A percentile compares a stretch with the other conserved stretches of the same genome.
These are phyloP conservation scores for Trichoplusia ni DNA, from an alignment of 1,140 invertebrate genomes.

Conservation along the genomic window DNA sequence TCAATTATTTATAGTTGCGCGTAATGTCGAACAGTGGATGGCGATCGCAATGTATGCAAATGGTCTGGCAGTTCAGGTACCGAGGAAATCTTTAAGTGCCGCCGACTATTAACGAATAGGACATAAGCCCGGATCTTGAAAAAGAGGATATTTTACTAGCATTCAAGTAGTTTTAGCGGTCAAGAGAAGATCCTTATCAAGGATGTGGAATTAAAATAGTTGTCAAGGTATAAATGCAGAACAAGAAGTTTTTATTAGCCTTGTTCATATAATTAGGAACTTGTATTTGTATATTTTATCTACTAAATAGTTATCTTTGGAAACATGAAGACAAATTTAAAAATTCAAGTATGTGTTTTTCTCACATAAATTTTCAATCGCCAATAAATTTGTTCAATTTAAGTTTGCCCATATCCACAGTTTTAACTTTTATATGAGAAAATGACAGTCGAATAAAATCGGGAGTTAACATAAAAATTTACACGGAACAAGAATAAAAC, in stretches of 20 bases:
- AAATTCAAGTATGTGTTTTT: slow-evolving; percentile 15
- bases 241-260: no score
- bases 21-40: slow-evolving; percentile 3
- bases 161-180: slow-evolving; percentile 7
- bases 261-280: no score
- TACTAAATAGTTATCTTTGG: no score
- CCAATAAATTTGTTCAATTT: slow-evolving; percentile 35
- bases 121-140: slow-evolving; percentile 26
- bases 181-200: slow-evolving; percentile 7
- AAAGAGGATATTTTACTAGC: slow-evolving; percentile 10
- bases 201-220: neutral
- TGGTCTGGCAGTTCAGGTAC: slow-evolving; percentile 29
- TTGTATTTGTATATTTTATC: no score
- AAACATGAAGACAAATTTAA: no score
- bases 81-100: slow-evolving; percentile 44
- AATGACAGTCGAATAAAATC: slow-evolving; percentile 47
- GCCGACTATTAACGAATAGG: slow-evolving; percentile 34
- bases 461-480: slow-evolving; percentile 51
- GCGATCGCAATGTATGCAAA: slow-evolving; percentile 45
- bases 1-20: slow-evolving; percentile 36
- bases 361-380: slow-evolving; percentile 22
- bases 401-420: slow-evolving; percentile 35
- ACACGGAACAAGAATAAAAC: slow-evolving; percentile 50
- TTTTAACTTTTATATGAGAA: slow-evolving; percentile 48
- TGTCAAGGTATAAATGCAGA: neutral